These are phyloP conservation scores for Bombyx huttoni DNA, from an alignment of 2,888 invertebrate species.

Conservation along the genomic window DNA sequence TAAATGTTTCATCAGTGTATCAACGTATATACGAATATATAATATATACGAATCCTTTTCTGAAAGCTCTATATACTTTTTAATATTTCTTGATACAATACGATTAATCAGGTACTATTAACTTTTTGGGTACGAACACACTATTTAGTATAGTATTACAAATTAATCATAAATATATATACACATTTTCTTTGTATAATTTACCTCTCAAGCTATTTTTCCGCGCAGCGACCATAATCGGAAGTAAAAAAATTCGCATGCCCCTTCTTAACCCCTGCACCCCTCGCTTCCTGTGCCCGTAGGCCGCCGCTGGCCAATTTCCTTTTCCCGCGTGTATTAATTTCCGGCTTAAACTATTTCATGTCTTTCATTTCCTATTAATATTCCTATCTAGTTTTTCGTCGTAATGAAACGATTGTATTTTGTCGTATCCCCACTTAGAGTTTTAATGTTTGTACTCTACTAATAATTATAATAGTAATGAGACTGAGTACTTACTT, in stretches of 20 bases:
- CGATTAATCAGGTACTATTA: too few species aligned
- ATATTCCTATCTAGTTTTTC: constrained; percentile 15
- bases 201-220: constrained; percentile 20
- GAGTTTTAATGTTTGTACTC: too few species aligned
- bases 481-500: too few species aligned
- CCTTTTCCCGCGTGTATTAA: constrained; percentile 65
- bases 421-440: background rate
- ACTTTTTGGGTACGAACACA: background rate
- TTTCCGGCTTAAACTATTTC: constrained; percentile 58
- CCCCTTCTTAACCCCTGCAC: constrained; percentile 23
- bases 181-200: background rate
- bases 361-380: constrained; percentile 52
- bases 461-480: too few species aligned
- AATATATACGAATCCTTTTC: too few species aligned
- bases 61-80: too few species aligned
- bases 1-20: too few species aligned
- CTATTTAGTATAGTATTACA: background rate
- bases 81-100: too few species aligned
- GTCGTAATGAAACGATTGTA: background rate
- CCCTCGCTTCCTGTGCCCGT: constrained; percentile 47
- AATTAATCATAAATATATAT: background rate
- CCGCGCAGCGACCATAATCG: constrained; percentile 37
- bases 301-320: constrained; percentile 60
- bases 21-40: too few species aligned
- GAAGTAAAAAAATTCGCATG: constrained; percentile 50